Evolutionary conservation across 2,797 vertebrate species (phyloP).

Genomic region (Lepilemur ruficaudatus): DNA sequence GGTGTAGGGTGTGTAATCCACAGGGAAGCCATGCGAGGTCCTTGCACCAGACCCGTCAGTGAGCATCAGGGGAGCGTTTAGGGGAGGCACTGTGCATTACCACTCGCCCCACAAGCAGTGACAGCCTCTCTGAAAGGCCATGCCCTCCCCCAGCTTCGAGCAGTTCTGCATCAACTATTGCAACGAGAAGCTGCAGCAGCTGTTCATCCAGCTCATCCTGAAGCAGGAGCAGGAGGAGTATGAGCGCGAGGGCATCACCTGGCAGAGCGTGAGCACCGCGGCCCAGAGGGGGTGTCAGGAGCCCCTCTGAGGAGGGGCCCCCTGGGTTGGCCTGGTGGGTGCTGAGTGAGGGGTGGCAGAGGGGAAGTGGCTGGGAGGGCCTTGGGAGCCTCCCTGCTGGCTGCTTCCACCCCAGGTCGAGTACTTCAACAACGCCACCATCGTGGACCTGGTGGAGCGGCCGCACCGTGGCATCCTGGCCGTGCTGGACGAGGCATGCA

Average conservation of each 20-base stretch:
- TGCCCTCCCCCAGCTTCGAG: slow-evolving; percentile 88
- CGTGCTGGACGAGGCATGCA: slow-evolving; percentile 93
- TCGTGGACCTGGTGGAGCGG: slow-evolving; percentile 94
- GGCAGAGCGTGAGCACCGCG: slow-evolving; percentile 89
- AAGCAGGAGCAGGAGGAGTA: slow-evolving; percentile 94
- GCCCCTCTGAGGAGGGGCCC: not conserved
- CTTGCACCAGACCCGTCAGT: accelerated
- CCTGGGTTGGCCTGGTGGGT: accelerated
- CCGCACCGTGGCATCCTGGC: slow-evolving; percentile 92
- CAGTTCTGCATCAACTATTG: slow-evolving; percentile 94
- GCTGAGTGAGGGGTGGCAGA: accelerated
- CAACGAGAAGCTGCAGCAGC: slow-evolving; percentile 92
- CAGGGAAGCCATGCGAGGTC: not conserved
- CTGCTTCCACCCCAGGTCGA: slow-evolving; percentile 86
- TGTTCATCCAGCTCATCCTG: slow-evolving; percentile 92
- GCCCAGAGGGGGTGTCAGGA: not conserved
- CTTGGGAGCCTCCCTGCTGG: not conserved
- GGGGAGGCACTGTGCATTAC: accelerated
- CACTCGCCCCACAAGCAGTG: accelerated
- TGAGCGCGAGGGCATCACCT: slow-evolving; percentile 91
- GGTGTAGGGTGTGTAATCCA: not conserved
- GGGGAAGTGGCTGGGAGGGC: not conserved
- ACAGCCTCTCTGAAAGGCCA: not conserved
- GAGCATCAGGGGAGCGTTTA: not conserved
- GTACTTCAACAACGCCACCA: slow-evolving; percentile 95